Evolutionary conservation across 2,797 vertebrate species (phyloP).

Genomic region (Lepidocolaptes lacrymiger): DNA sequence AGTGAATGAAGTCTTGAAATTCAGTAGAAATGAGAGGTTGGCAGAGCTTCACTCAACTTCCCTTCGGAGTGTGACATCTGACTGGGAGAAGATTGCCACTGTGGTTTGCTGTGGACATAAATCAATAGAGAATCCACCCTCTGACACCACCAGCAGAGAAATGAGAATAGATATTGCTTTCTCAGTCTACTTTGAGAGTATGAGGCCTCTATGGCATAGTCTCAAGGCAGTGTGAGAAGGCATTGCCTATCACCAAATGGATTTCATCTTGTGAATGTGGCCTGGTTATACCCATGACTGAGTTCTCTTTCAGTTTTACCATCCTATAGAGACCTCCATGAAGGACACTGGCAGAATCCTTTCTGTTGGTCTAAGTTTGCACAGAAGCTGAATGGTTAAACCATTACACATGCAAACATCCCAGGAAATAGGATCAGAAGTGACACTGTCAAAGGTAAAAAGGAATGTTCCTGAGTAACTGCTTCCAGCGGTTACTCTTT

Average conservation of each 20-base stretch:
- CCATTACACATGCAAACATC: background rate
- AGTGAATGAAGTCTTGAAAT: background rate
- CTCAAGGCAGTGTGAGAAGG: background rate
- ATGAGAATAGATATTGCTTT: background rate
- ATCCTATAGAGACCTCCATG: background rate
- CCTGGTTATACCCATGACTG: background rate
- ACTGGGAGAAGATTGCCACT: background rate
- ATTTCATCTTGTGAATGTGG: background rate
- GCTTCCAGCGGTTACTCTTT: background rate
- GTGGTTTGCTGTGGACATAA: background rate
- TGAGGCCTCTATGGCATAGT: background rate
- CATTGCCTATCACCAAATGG: background rate
- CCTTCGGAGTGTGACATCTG: background rate
- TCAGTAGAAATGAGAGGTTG: background rate
- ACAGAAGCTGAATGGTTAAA: background rate
- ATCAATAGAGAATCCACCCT: background rate
- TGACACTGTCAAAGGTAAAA: background rate
- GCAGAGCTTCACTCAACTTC: background rate
- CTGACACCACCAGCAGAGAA: background rate
- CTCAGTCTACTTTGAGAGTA: background rate
- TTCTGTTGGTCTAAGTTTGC: background rate
- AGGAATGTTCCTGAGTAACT: accelerated
- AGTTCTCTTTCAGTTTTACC: background rate
- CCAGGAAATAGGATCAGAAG: background rate
- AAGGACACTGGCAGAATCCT: background rate